Evolutionary conservation across 35 echinoderm and acorn worm genomes (phyloP), one percentile per base, ranked within the genome.

Genomic region (Ptychodera flava): DNA sequence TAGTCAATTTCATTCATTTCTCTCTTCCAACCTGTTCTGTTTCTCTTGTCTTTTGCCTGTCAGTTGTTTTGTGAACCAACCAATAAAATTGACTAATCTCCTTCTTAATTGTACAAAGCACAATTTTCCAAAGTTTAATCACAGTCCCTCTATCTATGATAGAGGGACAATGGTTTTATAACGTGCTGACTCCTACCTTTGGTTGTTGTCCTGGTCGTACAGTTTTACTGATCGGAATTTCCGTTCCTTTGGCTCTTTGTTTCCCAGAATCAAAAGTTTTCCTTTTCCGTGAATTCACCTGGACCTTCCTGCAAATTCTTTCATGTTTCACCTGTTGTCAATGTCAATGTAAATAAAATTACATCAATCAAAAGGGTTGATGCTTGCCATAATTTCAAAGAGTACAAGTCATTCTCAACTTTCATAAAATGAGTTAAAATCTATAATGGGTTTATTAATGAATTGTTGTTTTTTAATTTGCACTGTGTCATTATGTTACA

Each of bases 251-350:
- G 45, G 88, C 33, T 29, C 93, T 84, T 79, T 95, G 93, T 78
- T 91, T 91, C 1, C 78, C 84, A 2, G 93, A 95, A 36, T 95
- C 79, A 83, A 95, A 95, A 37, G 91, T 87, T 35, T 81, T 91
- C 16, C 93, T 88, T 34, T 88, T 91, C 34, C 75, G 84, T 27
- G 81, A 15, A 27, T 85, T 85, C 31, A 52, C 35, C 30, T 95
- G 78, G 34, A 85, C n/a, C 36, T 86, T 95, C 81, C 76, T 91
- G 38, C 90, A 91, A 85, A 88, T 83, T 29, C 77, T 85, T 33
- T 88, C 45, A 83, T 95, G 90, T 78, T 83, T 82, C 36, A 37
- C 83, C 90, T 95, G 84, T 30, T 37, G 28, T 77, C 31, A 45
- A 29, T 35, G 32, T 16, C 32, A 78, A 0, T 78, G 27, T 0